Percentiles rank a stretch among this genome's conserved stretches.
Conservation (phyloP, 2,113 vertebrate species). For the Coregonus clupeaformis region DNA sequence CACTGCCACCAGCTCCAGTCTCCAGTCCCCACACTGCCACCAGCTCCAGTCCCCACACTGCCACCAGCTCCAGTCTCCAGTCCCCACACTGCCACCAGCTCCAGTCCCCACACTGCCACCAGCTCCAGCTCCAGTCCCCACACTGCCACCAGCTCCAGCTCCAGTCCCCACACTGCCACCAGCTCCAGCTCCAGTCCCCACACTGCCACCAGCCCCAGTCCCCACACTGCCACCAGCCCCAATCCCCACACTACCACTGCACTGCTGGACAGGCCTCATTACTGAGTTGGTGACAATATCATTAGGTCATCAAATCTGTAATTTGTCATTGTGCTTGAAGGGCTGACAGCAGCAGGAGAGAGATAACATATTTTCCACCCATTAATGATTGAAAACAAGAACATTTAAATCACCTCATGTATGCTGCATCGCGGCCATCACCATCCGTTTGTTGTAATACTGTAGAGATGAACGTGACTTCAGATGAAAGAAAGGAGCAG, state of each 20-base stretch:
- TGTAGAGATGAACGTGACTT: not conserved
- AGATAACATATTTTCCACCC: not conserved
- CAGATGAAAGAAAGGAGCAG: not conserved
- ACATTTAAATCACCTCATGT: constrained; percentile 15
- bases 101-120: too few species aligned
- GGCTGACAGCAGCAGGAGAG: not conserved
- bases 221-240: not conserved
- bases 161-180: not conserved
- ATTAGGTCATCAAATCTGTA: constrained; percentile 38
- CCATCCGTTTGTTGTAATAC: not conserved
- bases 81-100: too few species aligned
- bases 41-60: too few species aligned
- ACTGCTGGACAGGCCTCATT: constrained; percentile 16
- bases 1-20: not conserved
- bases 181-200: too few species aligned
- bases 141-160: too few species aligned
- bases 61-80: not conserved
- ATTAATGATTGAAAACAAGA: constrained; percentile 16
- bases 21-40: too few species aligned
- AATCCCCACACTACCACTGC: not conserved
- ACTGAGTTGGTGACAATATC: constrained; percentile 19
- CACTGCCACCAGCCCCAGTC: not conserved
- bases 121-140: too few species aligned
- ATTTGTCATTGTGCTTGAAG: constrained; percentile 27
- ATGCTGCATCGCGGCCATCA: constrained; percentile 1